phyloP scores from a whole-genome alignment of 2,113 vertebrate species.

The Notechis scutatus region DNA sequence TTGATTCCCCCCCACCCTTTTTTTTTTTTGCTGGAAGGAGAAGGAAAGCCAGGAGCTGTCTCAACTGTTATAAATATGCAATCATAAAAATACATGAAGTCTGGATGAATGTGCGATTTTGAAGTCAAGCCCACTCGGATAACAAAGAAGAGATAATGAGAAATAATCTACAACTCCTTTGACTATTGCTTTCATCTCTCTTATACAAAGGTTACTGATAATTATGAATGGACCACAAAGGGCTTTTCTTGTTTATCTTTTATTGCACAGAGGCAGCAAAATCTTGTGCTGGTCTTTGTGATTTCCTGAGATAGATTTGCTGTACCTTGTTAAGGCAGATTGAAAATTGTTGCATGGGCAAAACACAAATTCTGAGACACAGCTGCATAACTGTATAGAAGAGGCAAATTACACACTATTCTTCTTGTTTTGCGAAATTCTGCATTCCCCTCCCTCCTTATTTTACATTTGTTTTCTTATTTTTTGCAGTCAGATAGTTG shows the following conservation, averaged over 20 bases:
- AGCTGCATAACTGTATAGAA: background rate
- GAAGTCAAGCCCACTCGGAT: conserved; percentile 45
- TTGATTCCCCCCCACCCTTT: background rate
- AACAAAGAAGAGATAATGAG: conserved; percentile 12
- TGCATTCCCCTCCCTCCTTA: background rate
- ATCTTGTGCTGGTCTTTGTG: background rate
- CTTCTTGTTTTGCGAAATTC: background rate
- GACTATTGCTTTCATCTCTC: conserved; percentile 10
- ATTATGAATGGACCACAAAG: background rate
- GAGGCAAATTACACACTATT: background rate
- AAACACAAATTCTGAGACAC: background rate
- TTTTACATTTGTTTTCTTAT: background rate
- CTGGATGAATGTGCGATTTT: conserved; percentile 53
- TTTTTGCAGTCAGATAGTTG: background rate
- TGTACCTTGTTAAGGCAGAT: background rate
- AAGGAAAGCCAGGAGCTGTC: conserved; percentile 39
- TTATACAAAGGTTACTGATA: background rate
- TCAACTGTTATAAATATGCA: conserved; percentile 42
- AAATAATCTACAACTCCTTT: background rate
- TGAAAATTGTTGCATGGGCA: background rate
- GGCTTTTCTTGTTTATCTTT: background rate
- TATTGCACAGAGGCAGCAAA: background rate
- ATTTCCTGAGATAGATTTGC: background rate
- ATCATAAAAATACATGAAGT: conserved; percentile 53
- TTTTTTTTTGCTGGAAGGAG: conserved; percentile 48